A percentile compares a stretch with the other conserved stretches of the same genome.
These are phyloP conservation scores for Melanotaenia pygmaea DNA, from an alignment of 2,797 vertebrate species.

Conservation along the genomic window DNA sequence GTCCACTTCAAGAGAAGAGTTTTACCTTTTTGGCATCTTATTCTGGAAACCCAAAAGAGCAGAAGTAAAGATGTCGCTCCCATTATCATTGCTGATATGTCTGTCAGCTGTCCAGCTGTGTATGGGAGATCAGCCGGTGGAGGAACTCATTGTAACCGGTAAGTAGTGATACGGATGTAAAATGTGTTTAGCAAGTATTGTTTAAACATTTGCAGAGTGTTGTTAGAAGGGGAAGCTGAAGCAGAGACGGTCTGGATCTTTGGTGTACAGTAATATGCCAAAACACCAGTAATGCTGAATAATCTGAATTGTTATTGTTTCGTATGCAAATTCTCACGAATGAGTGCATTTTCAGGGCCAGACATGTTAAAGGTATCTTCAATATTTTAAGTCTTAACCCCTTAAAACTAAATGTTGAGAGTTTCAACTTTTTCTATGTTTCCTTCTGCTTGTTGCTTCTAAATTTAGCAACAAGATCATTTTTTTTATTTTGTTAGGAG, in stretches of 20 bases:
- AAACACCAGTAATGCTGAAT: not conserved
- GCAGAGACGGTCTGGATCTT: not conserved
- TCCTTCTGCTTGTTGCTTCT: not conserved
- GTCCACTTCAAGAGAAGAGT: not conserved
- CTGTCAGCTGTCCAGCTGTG: conserved; percentile 56
- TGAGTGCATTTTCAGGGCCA: not conserved
- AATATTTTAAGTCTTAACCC: not conserved
- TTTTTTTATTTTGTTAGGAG: not conserved
- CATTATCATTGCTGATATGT: conserved; percentile 58
- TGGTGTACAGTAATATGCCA: not conserved
- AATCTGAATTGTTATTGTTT: not conserved
- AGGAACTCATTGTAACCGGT: conserved; percentile 56
- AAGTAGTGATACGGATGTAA: conserved; percentile 38
- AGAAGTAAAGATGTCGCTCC: conserved; percentile 52
- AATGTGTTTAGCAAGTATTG: not conserved
- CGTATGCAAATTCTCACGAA: not conserved
- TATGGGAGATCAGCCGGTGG: conserved; percentile 46
- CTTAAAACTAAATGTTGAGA: not conserved
- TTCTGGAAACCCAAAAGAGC: conserved; percentile 4
- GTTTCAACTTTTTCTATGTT: not conserved
- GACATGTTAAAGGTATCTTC: not conserved
- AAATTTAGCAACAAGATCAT: not conserved
- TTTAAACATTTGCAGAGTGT: not conserved
- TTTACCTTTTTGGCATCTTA: conserved; percentile 3
- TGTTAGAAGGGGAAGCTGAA: not conserved